These are phyloP conservation scores for Ditylenchus weischeri DNA, from an alignment of 2,888 invertebrate genomes.

Conservation along the genomic window DNA sequence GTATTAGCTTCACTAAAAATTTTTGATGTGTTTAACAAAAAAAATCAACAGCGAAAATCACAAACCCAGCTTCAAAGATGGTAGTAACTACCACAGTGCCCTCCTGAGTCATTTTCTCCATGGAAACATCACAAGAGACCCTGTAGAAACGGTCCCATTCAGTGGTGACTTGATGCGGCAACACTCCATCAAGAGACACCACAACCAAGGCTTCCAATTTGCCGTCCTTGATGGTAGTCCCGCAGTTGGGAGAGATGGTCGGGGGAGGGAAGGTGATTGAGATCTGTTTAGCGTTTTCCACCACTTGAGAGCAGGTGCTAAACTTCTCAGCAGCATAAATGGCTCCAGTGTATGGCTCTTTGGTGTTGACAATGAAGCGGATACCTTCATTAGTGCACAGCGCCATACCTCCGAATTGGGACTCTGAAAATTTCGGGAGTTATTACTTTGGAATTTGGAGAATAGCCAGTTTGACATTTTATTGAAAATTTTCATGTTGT, in stretches of 20 bases:
- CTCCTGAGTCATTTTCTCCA: slow-evolving; percentile 58
- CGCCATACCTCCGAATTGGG: slow-evolving; percentile 60
- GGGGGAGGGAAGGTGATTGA: slow-evolving; percentile 59
- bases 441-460: neutral
- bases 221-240: slow-evolving; percentile 58
- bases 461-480: neutral
- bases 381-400: slow-evolving; percentile 59
- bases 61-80: slow-evolving; percentile 56
- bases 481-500: neutral
- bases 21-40: slow-evolving; percentile 4
- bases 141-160: slow-evolving; percentile 60
- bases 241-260: slow-evolving; percentile 57
- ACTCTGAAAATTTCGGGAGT: slow-evolving; percentile 39
- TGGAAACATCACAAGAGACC: slow-evolving; percentile 57
- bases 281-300: slow-evolving; percentile 59
- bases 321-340: slow-evolving; percentile 59
- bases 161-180: slow-evolving; percentile 59
- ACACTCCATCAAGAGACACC: slow-evolving; percentile 58
- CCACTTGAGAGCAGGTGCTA: slow-evolving; percentile 58
- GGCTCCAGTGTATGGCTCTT: slow-evolving; percentile 59
- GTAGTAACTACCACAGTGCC: slow-evolving; percentile 59
- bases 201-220: slow-evolving; percentile 59
- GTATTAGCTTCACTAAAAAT: slow-evolving; percentile 45
- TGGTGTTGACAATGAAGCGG: slow-evolving; percentile 59
- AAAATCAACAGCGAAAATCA: neutral